Percentiles rank a stretch among this genome's conserved stretches.
Conservation (phyloP, 64 coral and sea anemone genomes). For the Astreopora myriophthalma region DNA sequence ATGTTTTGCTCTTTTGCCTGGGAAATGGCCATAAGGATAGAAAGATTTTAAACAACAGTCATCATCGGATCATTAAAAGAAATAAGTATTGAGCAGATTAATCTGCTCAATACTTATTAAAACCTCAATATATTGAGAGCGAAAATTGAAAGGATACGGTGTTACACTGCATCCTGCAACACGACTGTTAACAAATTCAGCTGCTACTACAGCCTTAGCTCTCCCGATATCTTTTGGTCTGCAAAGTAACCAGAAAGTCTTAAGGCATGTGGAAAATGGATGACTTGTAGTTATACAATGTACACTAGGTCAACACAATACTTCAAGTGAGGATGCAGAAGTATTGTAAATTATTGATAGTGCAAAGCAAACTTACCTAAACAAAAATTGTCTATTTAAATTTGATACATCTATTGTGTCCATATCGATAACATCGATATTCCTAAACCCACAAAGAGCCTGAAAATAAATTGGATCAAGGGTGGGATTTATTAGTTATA, state of each 20-base stretch:
- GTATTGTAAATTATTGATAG: background rate
- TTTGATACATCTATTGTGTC: constrained; percentile 99
- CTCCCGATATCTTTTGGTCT: constrained; percentile 95
- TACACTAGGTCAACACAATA: background rate
- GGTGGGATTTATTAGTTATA: too few relatives aligned
- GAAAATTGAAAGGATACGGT: constrained; percentile 74
- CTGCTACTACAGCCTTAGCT: constrained; percentile 88
- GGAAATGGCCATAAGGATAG: too few relatives aligned
- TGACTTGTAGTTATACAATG: too few relatives aligned
- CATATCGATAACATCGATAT: constrained; percentile 99
- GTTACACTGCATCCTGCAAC: constrained; percentile 87
- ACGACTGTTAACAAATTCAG: constrained; percentile 91
- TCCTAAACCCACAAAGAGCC: constrained; percentile 92
- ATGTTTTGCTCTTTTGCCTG: too few relatives aligned
- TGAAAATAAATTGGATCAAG: constrained; percentile 10
- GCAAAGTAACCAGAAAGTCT: background rate
- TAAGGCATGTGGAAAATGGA: too few relatives aligned
- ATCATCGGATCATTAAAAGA: too few relatives aligned
- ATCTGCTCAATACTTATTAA: too few relatives aligned
- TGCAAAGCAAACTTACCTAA: constrained; percentile 63
- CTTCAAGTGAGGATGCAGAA: background rate
- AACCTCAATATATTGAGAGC: too few relatives aligned
- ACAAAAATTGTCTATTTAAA: constrained; percentile 96
- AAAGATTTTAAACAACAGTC: too few relatives aligned
- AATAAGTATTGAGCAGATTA: too few relatives aligned